Conservation (phyloP, 1,140 invertebrate species). For the Polypedilum vanderplanki region DNA sequence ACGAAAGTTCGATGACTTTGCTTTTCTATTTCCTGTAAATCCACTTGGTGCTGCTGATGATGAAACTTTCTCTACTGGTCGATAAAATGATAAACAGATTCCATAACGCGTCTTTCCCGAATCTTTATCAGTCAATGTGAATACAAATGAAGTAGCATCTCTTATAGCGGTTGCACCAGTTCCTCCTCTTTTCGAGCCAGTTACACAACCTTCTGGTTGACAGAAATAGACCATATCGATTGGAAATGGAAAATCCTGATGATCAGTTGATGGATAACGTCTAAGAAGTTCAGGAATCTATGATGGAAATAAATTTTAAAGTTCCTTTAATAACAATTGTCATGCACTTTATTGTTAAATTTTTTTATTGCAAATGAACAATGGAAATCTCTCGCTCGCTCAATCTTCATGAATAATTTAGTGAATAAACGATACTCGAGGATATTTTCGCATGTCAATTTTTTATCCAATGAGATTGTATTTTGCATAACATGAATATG, state of each 20-base stretch:
- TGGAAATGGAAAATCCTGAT: conserved; percentile 94
- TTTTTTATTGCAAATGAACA: no score
- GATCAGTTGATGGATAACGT: conserved; percentile 94
- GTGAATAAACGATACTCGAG: no score
- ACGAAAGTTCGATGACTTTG: conserved; percentile 57
- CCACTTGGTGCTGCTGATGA: conserved; percentile 37
- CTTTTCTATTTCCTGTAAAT: conserved; percentile 45
- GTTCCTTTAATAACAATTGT: no score
- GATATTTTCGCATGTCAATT: no score
- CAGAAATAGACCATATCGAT: conserved; percentile 99
- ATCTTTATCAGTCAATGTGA: conserved; percentile 98
- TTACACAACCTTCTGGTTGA: conserved; percentile 96
- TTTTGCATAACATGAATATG: no score
- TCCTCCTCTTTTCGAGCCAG: conserved; percentile 64
- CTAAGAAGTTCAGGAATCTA: conserved; percentile 83
- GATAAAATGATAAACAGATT: conserved; percentile 97
- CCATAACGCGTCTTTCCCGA: conserved; percentile 91
- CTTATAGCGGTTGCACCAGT: conserved; percentile 57
- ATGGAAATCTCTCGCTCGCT: no score
- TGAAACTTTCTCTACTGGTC: conserved; percentile 64
- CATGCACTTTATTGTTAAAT: no score
- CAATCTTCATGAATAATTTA: no score
- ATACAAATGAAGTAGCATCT: conserved; percentile 95
- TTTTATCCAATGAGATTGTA: no score
- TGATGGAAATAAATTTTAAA: neutral